Evolutionary conservation across 92 coral and sea anemone genomes (phyloP).

Genomic region (Epizoanthus ramosus): DNA sequence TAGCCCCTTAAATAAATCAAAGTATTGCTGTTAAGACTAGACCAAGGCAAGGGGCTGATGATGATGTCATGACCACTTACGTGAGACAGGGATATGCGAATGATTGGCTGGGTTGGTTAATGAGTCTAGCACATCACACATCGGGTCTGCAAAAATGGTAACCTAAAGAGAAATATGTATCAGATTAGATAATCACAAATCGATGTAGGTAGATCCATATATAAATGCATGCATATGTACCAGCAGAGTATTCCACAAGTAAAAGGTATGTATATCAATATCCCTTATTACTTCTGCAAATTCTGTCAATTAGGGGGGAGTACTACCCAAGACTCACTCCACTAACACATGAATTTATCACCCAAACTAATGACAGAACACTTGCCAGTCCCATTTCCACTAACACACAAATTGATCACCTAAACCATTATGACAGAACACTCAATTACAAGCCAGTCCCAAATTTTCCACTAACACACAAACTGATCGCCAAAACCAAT

Average conservation of each 20-base stretch:
- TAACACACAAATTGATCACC: neutral
- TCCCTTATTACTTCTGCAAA: neutral
- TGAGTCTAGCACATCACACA: constrained; percentile 90
- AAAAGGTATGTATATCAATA: neutral
- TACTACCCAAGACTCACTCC: neutral
- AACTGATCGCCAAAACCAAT: neutral
- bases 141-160: constrained; percentile 95
- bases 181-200: neutral
- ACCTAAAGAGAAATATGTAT: constrained; percentile 60
- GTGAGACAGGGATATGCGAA: constrained; percentile 77
- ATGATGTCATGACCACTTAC: constrained; percentile 53
- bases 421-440: neutral
- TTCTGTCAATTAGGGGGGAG: too few species aligned
- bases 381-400: constrained; percentile 93
- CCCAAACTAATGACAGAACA: neutral
- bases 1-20: too few species aligned
- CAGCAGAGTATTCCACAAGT: neutral
- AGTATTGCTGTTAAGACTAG: too few species aligned
- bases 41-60: neutral
- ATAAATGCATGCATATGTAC: too few species aligned
- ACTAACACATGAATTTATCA: neutral
- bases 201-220: too few species aligned
- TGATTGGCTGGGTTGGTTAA: constrained; percentile 76
- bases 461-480: neutral
- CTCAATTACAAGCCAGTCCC: neutral